Evolutionary conservation across 2,888 invertebrate genomes (phyloP).

Genomic region (Drosophila tanythrix): DNA sequence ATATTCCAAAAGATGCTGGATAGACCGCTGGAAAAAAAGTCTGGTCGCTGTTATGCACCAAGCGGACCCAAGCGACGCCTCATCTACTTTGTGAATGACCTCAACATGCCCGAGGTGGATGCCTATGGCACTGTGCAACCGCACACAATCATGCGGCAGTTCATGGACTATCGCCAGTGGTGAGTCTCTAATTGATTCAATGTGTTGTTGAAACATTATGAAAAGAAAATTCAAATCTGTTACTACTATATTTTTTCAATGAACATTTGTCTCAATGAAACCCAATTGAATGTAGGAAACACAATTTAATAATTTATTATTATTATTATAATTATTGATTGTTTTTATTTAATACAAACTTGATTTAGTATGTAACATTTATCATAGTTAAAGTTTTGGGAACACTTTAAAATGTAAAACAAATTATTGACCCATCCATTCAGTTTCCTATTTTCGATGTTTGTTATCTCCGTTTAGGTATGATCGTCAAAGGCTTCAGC

Average conservation of each 20-base stretch:
- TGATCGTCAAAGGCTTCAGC: conserved; percentile 91
- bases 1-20: conserved; percentile 95
- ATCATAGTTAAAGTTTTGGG: background rate
- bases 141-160: conserved; percentile 96
- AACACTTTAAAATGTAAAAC: background rate
- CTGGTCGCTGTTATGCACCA: conserved; percentile 96
- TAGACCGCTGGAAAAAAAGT: conserved; percentile 97
- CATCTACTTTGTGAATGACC: conserved; percentile 97
- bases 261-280: background rate
- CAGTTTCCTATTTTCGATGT: background rate
- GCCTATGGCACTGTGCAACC: conserved; percentile 97
- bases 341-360: background rate
- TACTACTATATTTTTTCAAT: background rate
- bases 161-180: conserved; percentile 98
- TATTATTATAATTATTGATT: background rate
- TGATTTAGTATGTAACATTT: background rate
- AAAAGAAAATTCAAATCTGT: background rate
- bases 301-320: background rate
- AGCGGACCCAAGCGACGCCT: conserved; percentile 91
- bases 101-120: conserved; percentile 99
- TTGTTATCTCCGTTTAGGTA: conserved; percentile 66
- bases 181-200: conserved; percentile 64
- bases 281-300: background rate
- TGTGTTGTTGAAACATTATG: background rate
- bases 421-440: no score